Evolutionary conservation across 53 echinoderm and acorn worm species (phyloP), one percentile per base, ranked within the genome.

Genomic region (Zoroaster sp.): DNA sequence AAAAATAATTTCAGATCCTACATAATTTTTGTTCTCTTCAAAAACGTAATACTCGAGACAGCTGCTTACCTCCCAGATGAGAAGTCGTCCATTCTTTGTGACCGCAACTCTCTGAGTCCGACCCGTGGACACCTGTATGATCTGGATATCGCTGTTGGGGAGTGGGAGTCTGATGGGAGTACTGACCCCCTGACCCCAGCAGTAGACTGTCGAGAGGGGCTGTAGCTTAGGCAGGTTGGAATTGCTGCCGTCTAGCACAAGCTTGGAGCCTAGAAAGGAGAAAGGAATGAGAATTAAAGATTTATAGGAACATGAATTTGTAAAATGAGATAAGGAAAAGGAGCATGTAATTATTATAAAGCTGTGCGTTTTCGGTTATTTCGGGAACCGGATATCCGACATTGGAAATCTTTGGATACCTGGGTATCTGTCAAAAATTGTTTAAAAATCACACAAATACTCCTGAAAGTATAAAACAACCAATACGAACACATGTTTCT

Each of bases 1-100:
- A n/a, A n/a, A n/a, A n/a, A n/a, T n/a, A n/a, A n/a, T n/a, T n/a
- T n/a, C n/a, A n/a, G n/a, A n/a, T n/a, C n/a, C n/a, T n/a, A n/a
- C n/a, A n/a, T n/a, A n/a, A n/a, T n/a, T n/a, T n/a, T n/a, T n/a
- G n/a, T n/a, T n/a, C n/a, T n/a, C n/a, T n/a, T n/a, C n/a, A n/a
- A n/a, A n/a, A n/a, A n/a, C n/a, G n/a, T n/a, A n/a, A n/a, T n/a
- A n/a, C n/a, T 38, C 40, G 2, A 15, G 14, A 51, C 33, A 49
- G 52, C 35, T 28, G 10, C 83, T 90, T 38, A 93, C 98, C 93
- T 97, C 98, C 98, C 98, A 97, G 44, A 97, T 92, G 65, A 97
- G 94, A 17, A 97, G 91, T 37, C 98, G 73, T 37, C 98, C 98
- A 73, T 89, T 95, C 55, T 95, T 88, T 13, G 98, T 95, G 46